Conservation (phyloP, 2,888 invertebrate species). For the Plagiodera versicolora region DNA sequence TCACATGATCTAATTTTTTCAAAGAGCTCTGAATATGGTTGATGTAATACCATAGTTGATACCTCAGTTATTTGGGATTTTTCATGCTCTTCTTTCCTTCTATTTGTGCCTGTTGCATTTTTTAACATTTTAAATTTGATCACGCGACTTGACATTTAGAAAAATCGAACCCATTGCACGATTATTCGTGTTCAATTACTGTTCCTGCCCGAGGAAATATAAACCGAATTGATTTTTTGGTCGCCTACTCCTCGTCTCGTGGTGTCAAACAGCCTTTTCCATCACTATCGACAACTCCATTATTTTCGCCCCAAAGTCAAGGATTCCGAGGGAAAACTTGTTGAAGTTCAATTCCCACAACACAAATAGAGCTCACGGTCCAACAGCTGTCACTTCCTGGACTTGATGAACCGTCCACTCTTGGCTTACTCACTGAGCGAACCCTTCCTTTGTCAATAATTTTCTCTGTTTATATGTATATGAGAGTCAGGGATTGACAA, state of each 20-base stretch:
- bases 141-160: too few relatives aligned
- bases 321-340: not conserved
- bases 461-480: not conserved
- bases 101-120: too few relatives aligned
- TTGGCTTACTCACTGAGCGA: not conserved
- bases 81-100: too few relatives aligned
- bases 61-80: too few relatives aligned
- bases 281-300: not conserved
- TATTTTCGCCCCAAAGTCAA: not conserved
- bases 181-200: too few relatives aligned
- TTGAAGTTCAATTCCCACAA: not conserved
- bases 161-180: too few relatives aligned
- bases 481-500: too few relatives aligned
- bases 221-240: not conserved
- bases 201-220: not conserved
- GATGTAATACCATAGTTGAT: too few relatives aligned
- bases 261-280: not conserved
- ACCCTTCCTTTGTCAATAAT: not conserved
- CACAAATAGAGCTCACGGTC: not conserved
- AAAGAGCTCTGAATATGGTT: too few relatives aligned
- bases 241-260: not conserved
- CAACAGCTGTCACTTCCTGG: conserved; percentile 1
- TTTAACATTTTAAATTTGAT: too few relatives aligned
- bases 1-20: too few relatives aligned
- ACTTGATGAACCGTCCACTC: not conserved